These are phyloP conservation scores for Glyptemys insculpta DNA, from an alignment of 2,797 vertebrate species.

Conservation along the genomic window DNA sequence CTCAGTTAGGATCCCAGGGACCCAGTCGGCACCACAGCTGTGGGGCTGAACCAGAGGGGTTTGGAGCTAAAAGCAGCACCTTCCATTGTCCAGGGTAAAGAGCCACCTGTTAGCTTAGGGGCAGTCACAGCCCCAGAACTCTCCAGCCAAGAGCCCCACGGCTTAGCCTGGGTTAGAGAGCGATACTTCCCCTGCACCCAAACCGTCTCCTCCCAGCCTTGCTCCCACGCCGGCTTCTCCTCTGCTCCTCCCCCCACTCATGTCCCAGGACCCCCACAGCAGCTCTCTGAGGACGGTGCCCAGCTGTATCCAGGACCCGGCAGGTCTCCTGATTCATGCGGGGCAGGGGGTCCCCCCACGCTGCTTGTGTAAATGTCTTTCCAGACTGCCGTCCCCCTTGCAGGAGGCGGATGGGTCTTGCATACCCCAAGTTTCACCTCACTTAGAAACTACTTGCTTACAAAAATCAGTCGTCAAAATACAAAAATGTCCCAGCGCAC, in stretches of 20 bases:
- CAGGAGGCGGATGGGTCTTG: too few species aligned
- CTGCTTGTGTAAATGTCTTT: neutral
- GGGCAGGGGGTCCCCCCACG: neutral
- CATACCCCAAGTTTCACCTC: too few species aligned
- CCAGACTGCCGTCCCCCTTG: too few species aligned
- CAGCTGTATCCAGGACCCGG: neutral
- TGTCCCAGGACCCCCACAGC: neutral
- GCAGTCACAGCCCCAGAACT: neutral
- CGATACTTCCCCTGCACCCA: neutral
- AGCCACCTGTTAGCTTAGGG: neutral
- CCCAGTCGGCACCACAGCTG: neutral
- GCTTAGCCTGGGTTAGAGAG: neutral
- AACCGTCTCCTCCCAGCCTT: neutral
- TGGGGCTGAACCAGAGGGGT: neutral
- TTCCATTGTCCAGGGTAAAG: neutral
- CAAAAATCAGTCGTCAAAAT: too few species aligned
- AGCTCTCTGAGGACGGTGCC: neutral
- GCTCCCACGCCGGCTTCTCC: neutral
- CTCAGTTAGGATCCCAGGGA: neutral
- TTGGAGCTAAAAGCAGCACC: too few species aligned
- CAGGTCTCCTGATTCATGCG: neutral
- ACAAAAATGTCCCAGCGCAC: too few species aligned
- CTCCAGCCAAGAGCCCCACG: neutral
- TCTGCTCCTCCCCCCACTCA: neutral
- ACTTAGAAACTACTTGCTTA: too few species aligned